Evolutionary conservation across 2,797 vertebrate species (phyloP).

Genomic region (Cryptoblepharus egeriae): DNA sequence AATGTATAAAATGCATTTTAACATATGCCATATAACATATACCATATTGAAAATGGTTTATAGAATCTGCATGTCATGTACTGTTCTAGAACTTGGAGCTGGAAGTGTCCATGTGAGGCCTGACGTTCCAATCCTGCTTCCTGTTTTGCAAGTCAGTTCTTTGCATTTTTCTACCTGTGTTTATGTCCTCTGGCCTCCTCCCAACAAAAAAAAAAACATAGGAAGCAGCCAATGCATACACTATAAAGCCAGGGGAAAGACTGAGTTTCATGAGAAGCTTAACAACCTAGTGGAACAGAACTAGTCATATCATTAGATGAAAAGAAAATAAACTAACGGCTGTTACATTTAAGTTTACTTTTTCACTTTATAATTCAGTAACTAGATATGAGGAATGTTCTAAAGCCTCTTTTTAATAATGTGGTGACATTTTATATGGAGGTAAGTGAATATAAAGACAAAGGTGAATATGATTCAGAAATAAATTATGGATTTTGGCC

Average conservation of each 20-base stretch:
- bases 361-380: background rate
- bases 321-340: conserved; percentile 5
- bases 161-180: background rate
- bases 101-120: background rate
- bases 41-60: background rate
- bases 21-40: too few species aligned
- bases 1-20: too few species aligned
- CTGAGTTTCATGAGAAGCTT: background rate
- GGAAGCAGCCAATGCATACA: background rate
- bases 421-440: background rate
- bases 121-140: background rate
- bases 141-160: background rate
- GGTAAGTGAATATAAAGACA: background rate
- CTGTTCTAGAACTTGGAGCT: background rate
- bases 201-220: background rate
- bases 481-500: too few species aligned
- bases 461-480: background rate
- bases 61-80: background rate
- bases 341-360: background rate
- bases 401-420: background rate
- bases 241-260: background rate
- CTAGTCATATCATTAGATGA: background rate
- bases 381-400: background rate
- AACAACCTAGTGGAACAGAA: background rate
- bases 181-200: background rate